phyloP scores from a whole-genome alignment of 2,113 vertebrate genomes.

The Cranoglanis bouderius region DNA sequence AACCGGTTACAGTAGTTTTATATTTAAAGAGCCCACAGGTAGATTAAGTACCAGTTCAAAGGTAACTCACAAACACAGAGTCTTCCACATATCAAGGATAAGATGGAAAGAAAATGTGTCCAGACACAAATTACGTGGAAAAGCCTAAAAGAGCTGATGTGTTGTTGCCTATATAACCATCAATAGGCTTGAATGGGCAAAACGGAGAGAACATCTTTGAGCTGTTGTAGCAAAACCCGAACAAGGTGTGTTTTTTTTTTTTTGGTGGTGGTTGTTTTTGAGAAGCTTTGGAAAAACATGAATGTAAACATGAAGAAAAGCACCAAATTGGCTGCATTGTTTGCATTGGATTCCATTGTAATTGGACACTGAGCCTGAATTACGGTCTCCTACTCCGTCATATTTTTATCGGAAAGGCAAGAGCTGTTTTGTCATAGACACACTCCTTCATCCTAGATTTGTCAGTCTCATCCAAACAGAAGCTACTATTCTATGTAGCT shows the following conservation, averaged over 20 bases:
- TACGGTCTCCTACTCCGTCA: neutral
- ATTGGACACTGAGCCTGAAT: slow-evolving; percentile 2
- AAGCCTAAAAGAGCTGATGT: neutral
- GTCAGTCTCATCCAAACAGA: neutral
- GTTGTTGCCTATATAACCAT: neutral
- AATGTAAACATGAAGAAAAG: neutral
- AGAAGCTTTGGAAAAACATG: neutral
- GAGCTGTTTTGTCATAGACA: neutral
- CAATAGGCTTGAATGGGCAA: neutral
- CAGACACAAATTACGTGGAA: neutral
- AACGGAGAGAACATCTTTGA: neutral
- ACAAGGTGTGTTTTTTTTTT: neutral
- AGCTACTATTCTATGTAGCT: slow-evolving; percentile 32
- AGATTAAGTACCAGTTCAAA: neutral
- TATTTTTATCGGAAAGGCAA: slow-evolving; percentile 12
- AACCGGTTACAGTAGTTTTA: neutral
- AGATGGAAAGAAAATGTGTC: neutral
- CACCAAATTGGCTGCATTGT: neutral
- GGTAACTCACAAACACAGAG: neutral
- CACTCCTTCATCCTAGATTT: slow-evolving; percentile 20
- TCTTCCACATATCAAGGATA: slow-evolving; percentile 32
- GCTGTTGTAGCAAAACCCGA: slow-evolving; percentile 15
- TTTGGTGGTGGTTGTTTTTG: neutral
- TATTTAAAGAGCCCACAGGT: neutral
- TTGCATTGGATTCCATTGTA: neutral